Evolutionary conservation across 2,797 vertebrate species (phyloP).

Genomic region (Rhyacichthys aspro): DNA sequence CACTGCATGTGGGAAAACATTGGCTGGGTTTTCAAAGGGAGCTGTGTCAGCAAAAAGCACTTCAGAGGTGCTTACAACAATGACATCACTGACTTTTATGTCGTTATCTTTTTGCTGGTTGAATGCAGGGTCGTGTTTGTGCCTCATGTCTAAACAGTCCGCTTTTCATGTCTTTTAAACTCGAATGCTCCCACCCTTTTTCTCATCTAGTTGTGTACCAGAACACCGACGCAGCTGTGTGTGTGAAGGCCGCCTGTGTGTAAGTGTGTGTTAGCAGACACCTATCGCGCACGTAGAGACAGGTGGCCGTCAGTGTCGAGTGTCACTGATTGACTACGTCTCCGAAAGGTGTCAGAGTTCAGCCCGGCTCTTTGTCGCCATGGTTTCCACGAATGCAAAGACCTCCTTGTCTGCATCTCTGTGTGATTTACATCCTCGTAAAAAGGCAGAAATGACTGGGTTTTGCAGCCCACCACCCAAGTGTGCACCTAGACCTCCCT

Average conservation of each 20-base stretch:
- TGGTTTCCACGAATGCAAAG: slow-evolving; percentile 49
- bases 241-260: slow-evolving; percentile 37
- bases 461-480: slow-evolving; percentile 43
- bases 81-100: slow-evolving; percentile 27
- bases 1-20: slow-evolving; percentile 67
- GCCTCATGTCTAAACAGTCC: slow-evolving; percentile 1
- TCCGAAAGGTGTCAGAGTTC: slow-evolving; percentile 64
- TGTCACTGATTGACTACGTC: slow-evolving; percentile 73
- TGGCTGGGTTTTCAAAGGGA: slow-evolving; percentile 53
- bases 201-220: not conserved
- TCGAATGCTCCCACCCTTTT: not conserved
- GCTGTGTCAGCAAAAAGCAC: slow-evolving; percentile 52
- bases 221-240: slow-evolving; percentile 32
- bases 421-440: slow-evolving; percentile 60
- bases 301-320: slow-evolving; percentile 72
- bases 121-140: slow-evolving; percentile 2
- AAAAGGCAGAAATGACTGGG: slow-evolving; percentile 39
- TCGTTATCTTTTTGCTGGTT: slow-evolving; percentile 10
- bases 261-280: slow-evolving; percentile 50
- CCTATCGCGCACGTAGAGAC: slow-evolving; percentile 47
- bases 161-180: not conserved
- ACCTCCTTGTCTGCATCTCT: slow-evolving; percentile 38
- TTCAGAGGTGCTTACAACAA: slow-evolving; percentile 30
- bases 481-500: slow-evolving; percentile 39
- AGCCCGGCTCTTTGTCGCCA: slow-evolving; percentile 59